Evolutionary conservation across 2,797 vertebrate genomes (phyloP).

Genomic region (Chaenodraco wilsoni): DNA sequence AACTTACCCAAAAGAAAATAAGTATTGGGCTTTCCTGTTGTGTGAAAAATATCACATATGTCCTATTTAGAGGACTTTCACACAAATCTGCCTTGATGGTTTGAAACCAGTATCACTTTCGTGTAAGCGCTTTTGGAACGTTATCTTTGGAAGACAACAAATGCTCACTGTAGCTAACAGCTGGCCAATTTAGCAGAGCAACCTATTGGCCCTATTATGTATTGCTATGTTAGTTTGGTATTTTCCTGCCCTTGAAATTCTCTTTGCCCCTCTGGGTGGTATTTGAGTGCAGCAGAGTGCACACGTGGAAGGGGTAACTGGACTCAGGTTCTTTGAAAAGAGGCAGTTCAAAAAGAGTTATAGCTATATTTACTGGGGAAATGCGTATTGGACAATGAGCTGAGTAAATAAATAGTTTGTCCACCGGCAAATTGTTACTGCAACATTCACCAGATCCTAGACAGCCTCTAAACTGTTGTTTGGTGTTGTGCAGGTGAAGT

Average conservation of each 20-base stretch:
- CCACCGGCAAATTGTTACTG: background rate
- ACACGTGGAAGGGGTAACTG: background rate
- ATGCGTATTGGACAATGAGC: background rate
- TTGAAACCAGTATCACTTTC: background rate
- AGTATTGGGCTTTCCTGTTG: constrained; percentile 6
- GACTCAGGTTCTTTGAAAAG: background rate
- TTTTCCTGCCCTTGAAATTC: constrained; percentile 17
- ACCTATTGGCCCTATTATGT: background rate
- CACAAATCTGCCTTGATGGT: background rate
- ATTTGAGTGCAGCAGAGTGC: background rate
- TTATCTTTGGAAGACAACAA: background rate
- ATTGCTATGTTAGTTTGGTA: background rate
- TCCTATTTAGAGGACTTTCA: background rate
- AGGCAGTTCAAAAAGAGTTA: no score
- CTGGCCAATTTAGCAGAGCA: background rate
- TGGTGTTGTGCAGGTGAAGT: background rate
- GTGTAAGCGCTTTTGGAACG: background rate
- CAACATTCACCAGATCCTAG: background rate
- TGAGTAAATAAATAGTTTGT: background rate
- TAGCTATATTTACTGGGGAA: background rate
- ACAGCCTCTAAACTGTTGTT: background rate
- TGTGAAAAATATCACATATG: no score
- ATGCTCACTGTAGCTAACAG: background rate
- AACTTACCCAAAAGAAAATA: background rate
- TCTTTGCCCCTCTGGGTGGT: background rate